Evolutionary conservation across 2,888 invertebrate genomes (phyloP), one percentile per base, ranked within the genome.

Genomic region (Lymantria monacha): DNA sequence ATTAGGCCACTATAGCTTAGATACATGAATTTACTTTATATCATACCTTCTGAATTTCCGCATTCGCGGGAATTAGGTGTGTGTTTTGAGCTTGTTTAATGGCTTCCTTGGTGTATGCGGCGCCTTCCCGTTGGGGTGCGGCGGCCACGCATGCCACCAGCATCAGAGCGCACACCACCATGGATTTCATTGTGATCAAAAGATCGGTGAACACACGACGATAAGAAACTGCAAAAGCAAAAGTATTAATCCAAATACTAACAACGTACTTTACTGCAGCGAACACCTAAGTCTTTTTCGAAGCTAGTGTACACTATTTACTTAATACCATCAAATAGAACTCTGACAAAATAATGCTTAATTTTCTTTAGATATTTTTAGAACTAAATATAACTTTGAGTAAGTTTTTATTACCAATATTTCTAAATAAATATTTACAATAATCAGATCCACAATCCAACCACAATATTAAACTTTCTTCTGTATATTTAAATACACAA

Each of bases 41-140:
- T 8, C 60, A 53, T 70, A 95, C 95, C 84, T 96, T 96, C 85
- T 97, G 97, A 61, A 97, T 97, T 76, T 95, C 94, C 37, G 97
- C 97, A 79, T 96, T 96, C 79, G 95, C 95, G 12, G 97, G 97
- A 69, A 97, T 96, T 56, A 97, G 93, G 74, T 94, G 94, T 5
- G 96, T 96, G 85, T 94, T 95, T 85, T 97, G 96, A 0, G 97
- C 97, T 84, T 97, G 97, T 58, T 95, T 93, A 81, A 97, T 97
- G 47, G 97, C 97, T 79, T 97, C 97, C 74, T 95, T 95, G 72
- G 96, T 95, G 89, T 96, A 97, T 53, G 94, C 94, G 42, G 95
- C 95, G 0, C 97, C 97, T 78, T 97, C 97, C 66, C 96, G 94
- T 77, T 94, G 94, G 3, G 95, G 95, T 48, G 91, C 93, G 13